Evolutionary conservation across 2,888 invertebrate species (phyloP).

Genomic region (Nymphalis polychloros): DNA sequence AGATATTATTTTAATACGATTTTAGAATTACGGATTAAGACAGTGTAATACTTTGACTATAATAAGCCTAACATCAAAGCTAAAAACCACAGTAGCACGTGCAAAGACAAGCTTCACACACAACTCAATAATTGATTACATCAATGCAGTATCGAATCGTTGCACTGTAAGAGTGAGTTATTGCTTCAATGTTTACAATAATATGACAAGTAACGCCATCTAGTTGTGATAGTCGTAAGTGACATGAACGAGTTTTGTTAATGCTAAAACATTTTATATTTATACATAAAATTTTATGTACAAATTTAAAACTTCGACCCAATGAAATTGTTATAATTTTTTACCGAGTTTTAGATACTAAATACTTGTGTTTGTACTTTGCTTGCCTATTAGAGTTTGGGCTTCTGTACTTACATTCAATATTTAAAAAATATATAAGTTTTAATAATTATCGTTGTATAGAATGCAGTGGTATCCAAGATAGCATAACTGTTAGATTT

Average conservation of each 20-base stretch:
- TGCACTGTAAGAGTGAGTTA: not conserved
- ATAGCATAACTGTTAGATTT: not conserved
- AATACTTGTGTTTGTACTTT: not conserved
- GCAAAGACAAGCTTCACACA: too few relatives aligned
- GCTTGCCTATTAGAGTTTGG: slow-evolving; percentile 4
- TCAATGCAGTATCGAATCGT: too few relatives aligned
- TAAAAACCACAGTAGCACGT: too few relatives aligned
- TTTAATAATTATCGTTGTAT: not conserved
- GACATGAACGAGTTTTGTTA: not conserved
- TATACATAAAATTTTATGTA: too few relatives aligned
- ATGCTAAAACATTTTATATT: not conserved
- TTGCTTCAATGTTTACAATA: not conserved
- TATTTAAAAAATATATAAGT: not conserved
- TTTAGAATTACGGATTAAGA: too few relatives aligned
- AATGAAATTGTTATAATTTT: not conserved
- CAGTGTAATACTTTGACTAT: too few relatives aligned
- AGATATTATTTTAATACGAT: too few relatives aligned
- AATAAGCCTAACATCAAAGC: too few relatives aligned
- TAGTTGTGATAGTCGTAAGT: not conserved
- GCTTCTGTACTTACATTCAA: slow-evolving; percentile 6
- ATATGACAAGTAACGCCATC: not conserved
- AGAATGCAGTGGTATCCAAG: not conserved
- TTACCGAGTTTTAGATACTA: not conserved
- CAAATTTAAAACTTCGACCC: not conserved
- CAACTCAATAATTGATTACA: too few relatives aligned